Evolutionary conservation across 2,797 vertebrate species (phyloP), one percentile per base, ranked within the genome.

Genomic region (Eremophila alpestris): DNA sequence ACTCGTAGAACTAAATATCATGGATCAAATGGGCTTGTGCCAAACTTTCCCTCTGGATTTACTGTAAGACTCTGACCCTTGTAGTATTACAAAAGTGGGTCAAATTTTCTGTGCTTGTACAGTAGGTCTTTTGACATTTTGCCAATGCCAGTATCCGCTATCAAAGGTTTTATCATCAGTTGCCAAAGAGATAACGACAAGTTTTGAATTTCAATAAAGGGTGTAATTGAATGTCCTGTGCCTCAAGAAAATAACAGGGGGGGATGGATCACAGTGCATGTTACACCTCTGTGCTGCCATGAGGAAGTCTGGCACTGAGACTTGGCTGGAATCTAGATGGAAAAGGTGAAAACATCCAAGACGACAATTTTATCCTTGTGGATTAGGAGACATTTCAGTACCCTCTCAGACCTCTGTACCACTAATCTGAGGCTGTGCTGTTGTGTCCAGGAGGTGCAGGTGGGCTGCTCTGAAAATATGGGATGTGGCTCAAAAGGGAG

Each of bases 21-120:
- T 94, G 93, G 95, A 95, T 96, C 91, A 94, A 91, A 95, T 96
- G 94, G 95, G 87, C 70, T 91, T 70, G 74, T 95, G 93, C 96
- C 96, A 96, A 92, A 94, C 88, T 92, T 93, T 83, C 93, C 93
- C 95, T 51, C 54, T 85, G 91, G 94, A 96, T 96, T 97, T 96
- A 96, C 87, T 96, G 94, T 96, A 96, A 96, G 94, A 93, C 95
- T 95, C 80, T 97, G 97, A 96, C 95, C 96, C 95, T 74, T 13
- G 7, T 9, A 38, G 90, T 93, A 92, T 96, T 96, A 97, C 95
- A 97, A 68, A 97, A 97, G 74, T 96, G 96, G 94, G 96, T 96
- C 95, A 97, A 56, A 91, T 91, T 92, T 94, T 93, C 89, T 94
- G 76, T 90, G 83, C 91, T 92, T 70, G 64, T 96, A 79, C 79